A percentile compares a stretch with the other conserved stretches of the same genome.
phyloP scores from a whole-genome alignment of 2,113 vertebrate genomes.

The Grus americana region DNA sequence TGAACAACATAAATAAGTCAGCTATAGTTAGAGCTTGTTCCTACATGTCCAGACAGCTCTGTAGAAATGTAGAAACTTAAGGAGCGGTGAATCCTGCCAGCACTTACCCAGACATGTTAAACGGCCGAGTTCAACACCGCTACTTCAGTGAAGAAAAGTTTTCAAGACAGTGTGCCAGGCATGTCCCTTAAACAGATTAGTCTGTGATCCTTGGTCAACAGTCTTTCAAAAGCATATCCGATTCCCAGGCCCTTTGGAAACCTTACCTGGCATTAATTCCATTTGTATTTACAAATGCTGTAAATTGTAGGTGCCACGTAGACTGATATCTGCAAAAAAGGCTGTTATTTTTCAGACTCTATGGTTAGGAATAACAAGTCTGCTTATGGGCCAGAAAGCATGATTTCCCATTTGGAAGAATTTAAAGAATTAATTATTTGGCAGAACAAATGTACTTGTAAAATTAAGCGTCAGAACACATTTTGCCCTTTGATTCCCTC shows the following conservation, averaged over 20 bases:
- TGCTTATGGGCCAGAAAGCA: not conserved
- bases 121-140: not conserved
- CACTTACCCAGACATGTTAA: not conserved
- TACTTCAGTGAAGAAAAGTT: not conserved
- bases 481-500: conserved; percentile 52
- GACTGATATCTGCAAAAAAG: not conserved
- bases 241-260: conserved; percentile 45
- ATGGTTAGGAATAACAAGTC: conserved; percentile 7
- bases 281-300: not conserved
- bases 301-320: not conserved
- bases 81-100: not conserved
- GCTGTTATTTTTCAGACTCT: conserved; percentile 3
- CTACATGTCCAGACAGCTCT: conserved; percentile 37
- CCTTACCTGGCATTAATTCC: conserved; percentile 35
- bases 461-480: conserved; percentile 30
- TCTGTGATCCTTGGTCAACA: not conserved
- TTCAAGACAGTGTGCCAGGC: not conserved
- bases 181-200: not conserved
- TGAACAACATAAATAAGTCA: not conserved
- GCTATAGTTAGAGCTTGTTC: conserved; percentile 14
- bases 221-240: not conserved
- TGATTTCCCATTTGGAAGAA: conserved; percentile 56
- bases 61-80: conserved; percentile 6
- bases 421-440: conserved; percentile 66
- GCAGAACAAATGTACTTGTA: conserved; percentile 60